Evolutionary conservation across 1,140 invertebrate genomes (phyloP).

Genomic region (Bactericera cockerelli): DNA sequence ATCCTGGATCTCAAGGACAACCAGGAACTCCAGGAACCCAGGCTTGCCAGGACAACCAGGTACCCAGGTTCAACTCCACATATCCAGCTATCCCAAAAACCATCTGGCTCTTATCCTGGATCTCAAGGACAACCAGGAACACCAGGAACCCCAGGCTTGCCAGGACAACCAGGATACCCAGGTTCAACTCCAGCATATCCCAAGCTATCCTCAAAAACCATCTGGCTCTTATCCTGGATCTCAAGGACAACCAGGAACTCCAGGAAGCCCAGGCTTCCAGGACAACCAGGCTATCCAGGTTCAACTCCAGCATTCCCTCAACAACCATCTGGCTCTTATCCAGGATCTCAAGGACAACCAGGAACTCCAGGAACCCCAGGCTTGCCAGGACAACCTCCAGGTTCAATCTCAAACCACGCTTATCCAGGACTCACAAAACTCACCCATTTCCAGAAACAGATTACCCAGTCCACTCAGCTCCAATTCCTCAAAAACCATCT

Average conservation of each 20-base stretch:
- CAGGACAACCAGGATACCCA: slow-evolving; percentile 18
- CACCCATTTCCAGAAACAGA: slow-evolving; percentile 13
- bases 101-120: slow-evolving; percentile 1
- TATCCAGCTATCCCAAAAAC: slow-evolving; percentile 16
- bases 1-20: slow-evolving; percentile 15
- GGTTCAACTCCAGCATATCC: slow-evolving; percentile 24
- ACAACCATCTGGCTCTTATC: slow-evolving; percentile 15
- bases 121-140: slow-evolving; percentile 17
- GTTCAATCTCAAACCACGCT: slow-evolving; percentile 14
- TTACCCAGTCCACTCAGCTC: slow-evolving; percentile 17
- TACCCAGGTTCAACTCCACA: slow-evolving; percentile 10
- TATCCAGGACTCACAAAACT: slow-evolving; percentile 15
- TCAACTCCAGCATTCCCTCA: neutral
- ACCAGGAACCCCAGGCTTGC: slow-evolving; percentile 15
- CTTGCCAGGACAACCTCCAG: slow-evolving; percentile 13
- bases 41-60: slow-evolving; percentile 18
- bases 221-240: slow-evolving; percentile 12
- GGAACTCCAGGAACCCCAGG: slow-evolving; percentile 8
- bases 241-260: slow-evolving; percentile 19
- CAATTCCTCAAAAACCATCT: slow-evolving; percentile 14
- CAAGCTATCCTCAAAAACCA: slow-evolving; percentile 12
- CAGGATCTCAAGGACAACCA: slow-evolving; percentile 13
- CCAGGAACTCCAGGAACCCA: slow-evolving; percentile 21
- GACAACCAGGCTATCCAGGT: slow-evolving; percentile 16
- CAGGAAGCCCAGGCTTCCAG: slow-evolving; percentile 18